Conservation (phyloP, 2,797 vertebrate genomes). For the Decapterus maruadsi region DNA sequence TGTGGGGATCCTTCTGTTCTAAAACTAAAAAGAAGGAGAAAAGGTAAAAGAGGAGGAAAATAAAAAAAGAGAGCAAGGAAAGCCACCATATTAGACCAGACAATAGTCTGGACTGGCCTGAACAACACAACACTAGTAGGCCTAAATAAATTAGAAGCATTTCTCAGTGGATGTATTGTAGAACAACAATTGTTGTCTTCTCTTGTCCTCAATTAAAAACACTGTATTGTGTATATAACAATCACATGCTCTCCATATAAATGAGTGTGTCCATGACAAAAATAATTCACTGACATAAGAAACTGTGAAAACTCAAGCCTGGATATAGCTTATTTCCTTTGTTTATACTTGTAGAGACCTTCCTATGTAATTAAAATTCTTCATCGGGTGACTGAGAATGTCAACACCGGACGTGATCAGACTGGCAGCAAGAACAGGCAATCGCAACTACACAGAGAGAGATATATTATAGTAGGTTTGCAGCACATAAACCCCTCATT, state of each 20-base stretch:
- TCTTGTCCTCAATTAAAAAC: no score
- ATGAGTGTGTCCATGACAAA: not conserved
- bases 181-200: no score
- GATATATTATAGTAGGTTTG: not conserved
- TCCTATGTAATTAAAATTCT: not conserved
- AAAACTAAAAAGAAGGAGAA: no score
- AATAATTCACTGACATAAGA: no score
- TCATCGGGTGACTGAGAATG: not conserved
- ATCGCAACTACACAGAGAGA: not conserved
- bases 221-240: not conserved
- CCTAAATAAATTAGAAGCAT: no score
- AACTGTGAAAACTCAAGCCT: not conserved
- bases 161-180: no score
- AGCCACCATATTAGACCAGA: no score
- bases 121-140: no score
- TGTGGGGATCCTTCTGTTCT: no score
- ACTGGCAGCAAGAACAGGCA: not conserved
- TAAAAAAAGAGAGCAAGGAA: no score
- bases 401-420: not conserved
- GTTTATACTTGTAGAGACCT: not conserved
- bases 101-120: no score
- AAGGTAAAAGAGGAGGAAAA: no score
- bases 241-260: not conserved
- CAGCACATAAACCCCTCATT: not conserved
- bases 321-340: not conserved